A percentile compares a stretch with the other conserved stretches of the same genome.
These are phyloP conservation scores for Liasis olivaceus DNA, from an alignment of 2,797 vertebrate species.

Conservation along the genomic window DNA sequence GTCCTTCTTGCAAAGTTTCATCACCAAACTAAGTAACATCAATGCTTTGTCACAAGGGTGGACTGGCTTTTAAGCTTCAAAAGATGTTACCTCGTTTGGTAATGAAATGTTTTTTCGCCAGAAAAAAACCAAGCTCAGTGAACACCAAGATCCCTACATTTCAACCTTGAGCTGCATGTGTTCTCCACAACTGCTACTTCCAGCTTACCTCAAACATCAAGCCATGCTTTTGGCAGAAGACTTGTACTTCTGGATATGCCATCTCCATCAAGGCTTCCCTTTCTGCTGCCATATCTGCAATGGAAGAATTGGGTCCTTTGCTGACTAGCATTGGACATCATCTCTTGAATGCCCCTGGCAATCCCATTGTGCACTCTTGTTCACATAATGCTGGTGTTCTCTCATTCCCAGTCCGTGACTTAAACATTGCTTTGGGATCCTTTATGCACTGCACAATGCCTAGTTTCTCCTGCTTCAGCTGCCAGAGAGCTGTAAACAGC, in stretches of 20 bases:
- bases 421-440: neutral
- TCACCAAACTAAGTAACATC: neutral
- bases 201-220: constrained; percentile 81
- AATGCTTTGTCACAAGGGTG: neutral
- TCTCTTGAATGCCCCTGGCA: neutral
- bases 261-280: constrained; percentile 78
- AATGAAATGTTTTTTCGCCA: neutral
- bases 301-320: neutral
- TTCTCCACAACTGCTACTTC: neutral
- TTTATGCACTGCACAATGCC: neutral
- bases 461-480: neutral
- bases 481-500: neutral
- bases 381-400: neutral
- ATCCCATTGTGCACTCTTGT: no score
- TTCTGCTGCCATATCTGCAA: constrained; percentile 81
- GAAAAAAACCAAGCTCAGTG: neutral
- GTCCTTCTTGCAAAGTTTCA: neutral
- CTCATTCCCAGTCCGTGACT: neutral
- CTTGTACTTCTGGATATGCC: constrained; percentile 76
- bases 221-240: constrained; percentile 80
- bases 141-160: neutral
- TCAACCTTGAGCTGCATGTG: neutral
- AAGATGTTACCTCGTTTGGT: neutral
- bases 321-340: neutral
- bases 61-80: neutral